phyloP scores from a whole-genome alignment of 2,113 vertebrate species.

The Puntigrus tetrazona region DNA sequence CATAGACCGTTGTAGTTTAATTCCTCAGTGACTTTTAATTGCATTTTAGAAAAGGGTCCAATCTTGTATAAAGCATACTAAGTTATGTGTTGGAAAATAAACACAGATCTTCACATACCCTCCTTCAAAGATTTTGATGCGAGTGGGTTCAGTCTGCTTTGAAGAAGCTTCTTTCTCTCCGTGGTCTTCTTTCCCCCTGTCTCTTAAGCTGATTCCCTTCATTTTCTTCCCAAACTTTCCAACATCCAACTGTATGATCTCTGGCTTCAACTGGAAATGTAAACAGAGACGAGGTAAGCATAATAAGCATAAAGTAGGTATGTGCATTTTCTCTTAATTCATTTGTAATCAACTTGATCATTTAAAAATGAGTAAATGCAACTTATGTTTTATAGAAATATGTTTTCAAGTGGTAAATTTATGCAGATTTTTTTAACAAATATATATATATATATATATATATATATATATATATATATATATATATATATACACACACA shows the following conservation, averaged over 20 bases:
- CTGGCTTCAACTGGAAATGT: conserved; percentile 86
- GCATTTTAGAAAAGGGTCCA: neutral
- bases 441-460: no score
- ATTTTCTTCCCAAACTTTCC: conserved; percentile 89
- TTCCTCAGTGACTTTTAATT: conserved; percentile 32
- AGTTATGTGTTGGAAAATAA: neutral
- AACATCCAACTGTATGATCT: conserved; percentile 87
- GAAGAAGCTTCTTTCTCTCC: conserved; percentile 88
- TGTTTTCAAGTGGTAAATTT: no score
- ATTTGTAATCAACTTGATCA: neutral
- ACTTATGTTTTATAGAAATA: no score
- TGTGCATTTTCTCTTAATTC: neutral
- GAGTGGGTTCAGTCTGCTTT: conserved; percentile 90
- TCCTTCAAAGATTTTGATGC: conserved; percentile 99
- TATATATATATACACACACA: no score
- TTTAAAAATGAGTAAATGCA: neutral
- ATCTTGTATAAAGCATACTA: conserved; percentile 31
- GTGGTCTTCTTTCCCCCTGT: conserved; percentile 90
- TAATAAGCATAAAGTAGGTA: neutral
- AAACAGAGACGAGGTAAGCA: conserved; percentile 12
- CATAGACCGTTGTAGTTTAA: neutral
- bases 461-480: no score
- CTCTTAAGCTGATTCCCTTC: conserved; percentile 87
- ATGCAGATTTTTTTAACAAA: no score
- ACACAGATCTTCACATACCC: conserved; percentile 80